Evolutionary conservation across 2,888 invertebrate genomes (phyloP), one percentile per base, ranked within the genome.

Genomic region (Acholoe squamosa): DNA sequence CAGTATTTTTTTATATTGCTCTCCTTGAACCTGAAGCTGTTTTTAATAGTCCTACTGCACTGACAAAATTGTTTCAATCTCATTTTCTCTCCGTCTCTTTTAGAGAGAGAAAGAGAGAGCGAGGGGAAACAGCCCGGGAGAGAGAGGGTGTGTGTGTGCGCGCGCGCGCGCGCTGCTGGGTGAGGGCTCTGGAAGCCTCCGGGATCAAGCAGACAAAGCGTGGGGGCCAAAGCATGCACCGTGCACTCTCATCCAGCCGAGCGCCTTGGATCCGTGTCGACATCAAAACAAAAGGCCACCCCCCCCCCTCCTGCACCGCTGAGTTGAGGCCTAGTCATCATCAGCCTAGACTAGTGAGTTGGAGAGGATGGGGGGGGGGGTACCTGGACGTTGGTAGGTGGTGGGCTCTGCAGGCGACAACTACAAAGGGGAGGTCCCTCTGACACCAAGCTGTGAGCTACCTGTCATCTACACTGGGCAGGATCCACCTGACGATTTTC

Each of bases 211-310:
- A 43, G 16, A 61, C 61, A 61, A 61, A 61, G 61, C n/a, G 61
- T 19, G 76, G 76, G 16, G 5, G 10, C n/a, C n/a, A 5, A 0
- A 16, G 10, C 3, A 31, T 76, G 76, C 76, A 31, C 76, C 76
- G 10, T 16, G 25, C 16, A 28, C 25, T 25, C 61, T 22, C 61
- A 22, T n/a, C 61, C 61, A 61, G n/a, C 61, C 61, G 5, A n/a
- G 25, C 76, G 25, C 28, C 76, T 76, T 31, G 31, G 76, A 76
- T 76, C 76, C 76, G 31, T 31, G 31, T 25, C 76, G 76, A 31
- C 28, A 76, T 76, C 76, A 76, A 76, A 76, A 76, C 76, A 76
- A 76, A 76, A 31, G 76, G 28, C 61, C 1, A 61, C 61, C 61
- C 5, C 61, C 12, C 61, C 61, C n/a, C 61, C 76, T 16, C 76